Conservation (phyloP, 2,113 vertebrate species). For the Mormoops blainvillei region DNA sequence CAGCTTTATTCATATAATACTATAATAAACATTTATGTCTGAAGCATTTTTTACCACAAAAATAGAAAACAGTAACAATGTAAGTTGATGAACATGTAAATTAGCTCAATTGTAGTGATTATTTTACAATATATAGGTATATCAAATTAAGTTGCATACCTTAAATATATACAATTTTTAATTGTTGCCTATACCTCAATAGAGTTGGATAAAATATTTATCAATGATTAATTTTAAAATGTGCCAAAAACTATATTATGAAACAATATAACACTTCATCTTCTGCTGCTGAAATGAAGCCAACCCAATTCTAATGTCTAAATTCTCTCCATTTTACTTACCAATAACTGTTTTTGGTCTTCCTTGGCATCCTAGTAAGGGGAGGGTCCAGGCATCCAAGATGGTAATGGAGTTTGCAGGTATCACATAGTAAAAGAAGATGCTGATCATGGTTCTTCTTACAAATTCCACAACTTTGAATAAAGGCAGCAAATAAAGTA, state of each 20-base stretch:
- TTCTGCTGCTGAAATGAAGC: background rate
- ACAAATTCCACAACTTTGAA: constrained; percentile 94
- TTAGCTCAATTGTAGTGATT: background rate
- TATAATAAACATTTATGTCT: background rate
- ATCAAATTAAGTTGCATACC: background rate
- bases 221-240: background rate
- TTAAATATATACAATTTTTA: background rate
- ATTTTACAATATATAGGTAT: background rate
- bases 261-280: background rate
- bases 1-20: background rate
- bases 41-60: background rate
- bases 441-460: constrained; percentile 99
- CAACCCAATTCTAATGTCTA: background rate
- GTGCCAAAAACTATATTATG: background rate
- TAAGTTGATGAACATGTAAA: background rate
- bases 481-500: constrained; percentile 59
- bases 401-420: constrained; percentile 98
- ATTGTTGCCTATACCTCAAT: background rate
- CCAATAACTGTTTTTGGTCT: constrained; percentile 99
- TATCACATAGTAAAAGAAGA: constrained; percentile 94
- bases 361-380: constrained; percentile 97
- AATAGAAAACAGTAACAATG: background rate
- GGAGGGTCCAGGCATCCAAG: constrained; percentile 97
- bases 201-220: background rate
- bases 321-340: constrained; percentile 75